phyloP scores from a whole-genome alignment of 2,113 vertebrate genomes.

The Rattus rattus region DNA sequence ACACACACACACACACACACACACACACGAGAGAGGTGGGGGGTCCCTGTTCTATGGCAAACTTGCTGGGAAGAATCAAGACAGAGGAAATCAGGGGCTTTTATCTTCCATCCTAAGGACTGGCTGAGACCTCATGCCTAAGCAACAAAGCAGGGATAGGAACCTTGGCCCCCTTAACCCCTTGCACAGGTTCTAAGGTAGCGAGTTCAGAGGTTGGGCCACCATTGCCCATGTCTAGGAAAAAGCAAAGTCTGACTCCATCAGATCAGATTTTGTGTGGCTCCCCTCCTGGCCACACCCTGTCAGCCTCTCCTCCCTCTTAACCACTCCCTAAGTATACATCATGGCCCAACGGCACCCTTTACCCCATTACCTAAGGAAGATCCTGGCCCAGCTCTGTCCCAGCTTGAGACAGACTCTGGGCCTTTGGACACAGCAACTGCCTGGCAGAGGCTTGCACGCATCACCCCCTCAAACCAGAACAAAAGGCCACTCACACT shows the following conservation, averaged over 20 bases:
- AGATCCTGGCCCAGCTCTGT: slow-evolving; percentile 9
- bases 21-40: too few species aligned
- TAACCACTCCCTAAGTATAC: background rate
- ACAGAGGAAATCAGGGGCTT: background rate
- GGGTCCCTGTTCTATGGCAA: background rate
- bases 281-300: background rate
- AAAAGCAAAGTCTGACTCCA: background rate
- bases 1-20: too few species aligned
- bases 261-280: background rate
- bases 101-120: background rate
- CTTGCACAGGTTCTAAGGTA: background rate
- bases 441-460: slow-evolving; percentile 39
- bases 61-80: background rate
- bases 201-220: background rate
- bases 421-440: slow-evolving; percentile 31
- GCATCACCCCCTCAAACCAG: slow-evolving; percentile 47
- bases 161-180: background rate
- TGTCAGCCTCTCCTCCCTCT: background rate
- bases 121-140: slow-evolving; percentile 30
- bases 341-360: background rate
- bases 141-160: background rate
- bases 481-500: slow-evolving; percentile 77
- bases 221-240: background rate
- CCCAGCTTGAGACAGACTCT: slow-evolving; percentile 47
- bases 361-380: slow-evolving; percentile 53